A percentile compares a stretch with the other conserved stretches of the same genome.
Conservation (phyloP, 2,888 invertebrate species). For the Eupithecia abbreviata region DNA sequence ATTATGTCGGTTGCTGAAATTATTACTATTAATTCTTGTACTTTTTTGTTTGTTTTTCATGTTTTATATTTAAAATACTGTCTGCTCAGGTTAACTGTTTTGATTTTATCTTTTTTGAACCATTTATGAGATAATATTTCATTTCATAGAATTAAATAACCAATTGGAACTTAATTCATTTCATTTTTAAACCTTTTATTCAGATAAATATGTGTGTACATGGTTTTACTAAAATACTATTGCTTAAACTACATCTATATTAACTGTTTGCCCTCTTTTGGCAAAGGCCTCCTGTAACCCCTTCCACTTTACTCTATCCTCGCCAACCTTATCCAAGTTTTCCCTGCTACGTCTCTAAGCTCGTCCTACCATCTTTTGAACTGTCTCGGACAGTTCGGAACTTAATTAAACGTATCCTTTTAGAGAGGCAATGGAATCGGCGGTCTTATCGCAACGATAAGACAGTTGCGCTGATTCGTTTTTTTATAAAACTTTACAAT, state of each 20-base stretch:
- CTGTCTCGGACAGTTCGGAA: no score
- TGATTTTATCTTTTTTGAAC: background rate
- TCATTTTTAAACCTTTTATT: no score
- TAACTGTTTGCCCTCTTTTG: no score
- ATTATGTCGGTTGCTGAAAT: background rate
- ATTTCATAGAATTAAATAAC: background rate
- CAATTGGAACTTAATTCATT: background rate
- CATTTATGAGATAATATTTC: background rate
- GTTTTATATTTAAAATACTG: background rate
- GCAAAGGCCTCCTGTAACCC: no score
- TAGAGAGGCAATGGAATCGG: background rate
- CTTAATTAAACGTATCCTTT: background rate
- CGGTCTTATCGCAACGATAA: background rate
- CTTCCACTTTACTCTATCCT: no score
- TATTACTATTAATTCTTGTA: background rate
- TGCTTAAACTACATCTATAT: no score
- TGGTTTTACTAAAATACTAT: no score
- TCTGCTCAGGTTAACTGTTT: background rate
- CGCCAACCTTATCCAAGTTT: no score
- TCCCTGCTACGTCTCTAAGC: no score
- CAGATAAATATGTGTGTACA: no score
- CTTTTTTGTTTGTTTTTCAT: background rate
- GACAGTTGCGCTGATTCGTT: background rate
- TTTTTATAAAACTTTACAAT: background rate
- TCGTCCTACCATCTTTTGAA: no score